A percentile compares a stretch with the other conserved stretches of the same genome.
These are phyloP conservation scores for Phyllotreta cruciferae DNA, from an alignment of 2,888 invertebrate species.

Conservation along the genomic window DNA sequence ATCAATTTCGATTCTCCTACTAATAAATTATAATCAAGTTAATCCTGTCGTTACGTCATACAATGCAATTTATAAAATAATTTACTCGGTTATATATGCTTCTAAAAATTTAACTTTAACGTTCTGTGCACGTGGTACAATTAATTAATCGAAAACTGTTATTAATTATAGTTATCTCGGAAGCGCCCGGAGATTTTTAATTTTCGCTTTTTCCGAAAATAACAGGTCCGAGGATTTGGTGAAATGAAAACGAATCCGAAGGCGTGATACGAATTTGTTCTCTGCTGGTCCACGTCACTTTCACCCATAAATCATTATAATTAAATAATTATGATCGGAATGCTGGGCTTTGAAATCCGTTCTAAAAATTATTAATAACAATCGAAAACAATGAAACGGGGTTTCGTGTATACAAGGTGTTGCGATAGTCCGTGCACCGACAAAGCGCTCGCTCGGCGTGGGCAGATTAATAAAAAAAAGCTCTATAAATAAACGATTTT, in stretches of 20 bases:
- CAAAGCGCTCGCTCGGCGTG: neutral
- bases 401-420: too few species aligned
- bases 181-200: slow-evolving; percentile 44
- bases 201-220: slow-evolving; percentile 58
- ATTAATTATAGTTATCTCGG: too few species aligned
- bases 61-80: too few species aligned
- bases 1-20: too few species aligned
- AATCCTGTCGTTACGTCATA: too few species aligned
- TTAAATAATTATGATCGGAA: slow-evolving; percentile 35
- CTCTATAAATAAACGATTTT: neutral
- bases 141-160: too few species aligned
- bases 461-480: slow-evolving; percentile 1
- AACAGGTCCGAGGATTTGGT: slow-evolving; percentile 53
- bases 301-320: slow-evolving; percentile 39
- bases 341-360: slow-evolving; percentile 25
- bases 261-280: slow-evolving; percentile 46
- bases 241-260: slow-evolving; percentile 45
- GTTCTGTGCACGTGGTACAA: too few species aligned
- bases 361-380: slow-evolving; percentile 16
- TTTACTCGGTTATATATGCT: too few species aligned
- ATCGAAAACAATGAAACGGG: slow-evolving; percentile 23
- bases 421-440: too few species aligned
- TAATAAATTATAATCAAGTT: too few species aligned
- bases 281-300: slow-evolving; percentile 35
- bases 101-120: too few species aligned